Evolutionary conservation across 2,888 invertebrate species (phyloP).

Genomic region (Euphydryas editha): DNA sequence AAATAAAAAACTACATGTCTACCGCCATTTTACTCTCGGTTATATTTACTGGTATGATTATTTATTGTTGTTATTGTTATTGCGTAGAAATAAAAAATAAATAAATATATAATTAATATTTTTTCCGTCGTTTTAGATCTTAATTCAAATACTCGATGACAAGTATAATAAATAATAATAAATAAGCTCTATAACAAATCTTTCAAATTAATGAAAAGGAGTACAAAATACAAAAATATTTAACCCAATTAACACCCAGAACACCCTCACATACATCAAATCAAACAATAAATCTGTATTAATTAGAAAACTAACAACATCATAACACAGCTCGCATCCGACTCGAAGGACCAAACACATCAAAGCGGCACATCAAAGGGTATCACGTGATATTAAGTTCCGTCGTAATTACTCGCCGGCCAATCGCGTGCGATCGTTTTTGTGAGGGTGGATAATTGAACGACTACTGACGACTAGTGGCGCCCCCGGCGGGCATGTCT

Average conservation of each 20-base stretch:
- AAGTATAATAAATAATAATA: too few relatives aligned
- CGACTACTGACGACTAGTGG: constrained; percentile 39
- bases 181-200: too few relatives aligned
- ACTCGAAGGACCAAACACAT: constrained; percentile 37
- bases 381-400: constrained; percentile 26
- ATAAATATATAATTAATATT: too few relatives aligned
- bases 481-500: constrained; percentile 23
- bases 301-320: constrained; percentile 24
- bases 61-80: too few relatives aligned
- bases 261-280: neutral
- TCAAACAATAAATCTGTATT: constrained; percentile 23
- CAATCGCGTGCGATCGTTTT: constrained; percentile 54
- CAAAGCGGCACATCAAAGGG: constrained; percentile 41
- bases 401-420: constrained; percentile 47
- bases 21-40: too few relatives aligned
- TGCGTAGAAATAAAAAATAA: too few relatives aligned
- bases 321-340: constrained; percentile 19
- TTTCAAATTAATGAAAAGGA: too few relatives aligned
- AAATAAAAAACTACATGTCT: too few relatives aligned
- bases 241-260: neutral
- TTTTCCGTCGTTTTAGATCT: too few relatives aligned
- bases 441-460: constrained; percentile 48
- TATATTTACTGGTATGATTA: too few relatives aligned
- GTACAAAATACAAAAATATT: neutral
- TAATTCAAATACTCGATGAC: too few relatives aligned